Percentiles rank a stretch among this genome's conserved stretches.
Evolutionary conservation across 1,140 invertebrate species (phyloP).

Genomic region (Dendroctonus valens): DNA sequence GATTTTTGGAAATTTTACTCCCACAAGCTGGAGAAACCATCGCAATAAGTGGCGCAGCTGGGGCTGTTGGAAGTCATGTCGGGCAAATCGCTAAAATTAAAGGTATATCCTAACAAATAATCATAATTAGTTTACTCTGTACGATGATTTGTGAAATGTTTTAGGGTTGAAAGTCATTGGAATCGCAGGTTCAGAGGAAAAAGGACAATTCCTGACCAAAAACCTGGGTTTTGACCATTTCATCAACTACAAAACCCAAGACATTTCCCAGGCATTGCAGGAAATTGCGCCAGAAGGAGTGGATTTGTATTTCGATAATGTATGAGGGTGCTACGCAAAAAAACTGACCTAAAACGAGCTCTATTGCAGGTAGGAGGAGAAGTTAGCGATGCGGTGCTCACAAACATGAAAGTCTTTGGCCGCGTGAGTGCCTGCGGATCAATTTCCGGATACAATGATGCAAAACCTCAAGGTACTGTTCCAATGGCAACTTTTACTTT

Average conservation of each 20-base stretch:
- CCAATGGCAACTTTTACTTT: neutral
- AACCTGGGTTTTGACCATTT: constrained; percentile 66
- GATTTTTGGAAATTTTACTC: constrained; percentile 64
- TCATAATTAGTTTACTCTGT: constrained; percentile 57
- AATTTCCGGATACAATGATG: constrained; percentile 56
- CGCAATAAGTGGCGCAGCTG: constrained; percentile 68
- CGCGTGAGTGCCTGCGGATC: constrained; percentile 50
- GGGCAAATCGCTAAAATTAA: constrained; percentile 72
- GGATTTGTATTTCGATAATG: constrained; percentile 75
- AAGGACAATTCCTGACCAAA: constrained; percentile 63
- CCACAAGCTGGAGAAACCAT: constrained; percentile 67
- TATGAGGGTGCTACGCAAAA: constrained; percentile 38
- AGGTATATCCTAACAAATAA: constrained; percentile 16
- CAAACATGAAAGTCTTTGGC: constrained; percentile 66
- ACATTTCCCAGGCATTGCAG: constrained; percentile 56
- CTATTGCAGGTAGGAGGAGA: constrained; percentile 55
- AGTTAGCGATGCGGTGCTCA: constrained; percentile 60
- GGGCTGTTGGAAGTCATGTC: constrained; percentile 69
- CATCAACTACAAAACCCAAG: constrained; percentile 69
- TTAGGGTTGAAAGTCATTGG: constrained; percentile 63
- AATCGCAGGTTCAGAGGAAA: constrained; percentile 68
- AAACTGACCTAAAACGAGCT: neutral
- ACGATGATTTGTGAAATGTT: neutral
- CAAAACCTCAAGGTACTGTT: constrained; percentile 46
- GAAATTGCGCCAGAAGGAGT: constrained; percentile 65